These are phyloP conservation scores for Diplodus sargus DNA, from an alignment of 2,797 vertebrate genomes.

Conservation along the genomic window DNA sequence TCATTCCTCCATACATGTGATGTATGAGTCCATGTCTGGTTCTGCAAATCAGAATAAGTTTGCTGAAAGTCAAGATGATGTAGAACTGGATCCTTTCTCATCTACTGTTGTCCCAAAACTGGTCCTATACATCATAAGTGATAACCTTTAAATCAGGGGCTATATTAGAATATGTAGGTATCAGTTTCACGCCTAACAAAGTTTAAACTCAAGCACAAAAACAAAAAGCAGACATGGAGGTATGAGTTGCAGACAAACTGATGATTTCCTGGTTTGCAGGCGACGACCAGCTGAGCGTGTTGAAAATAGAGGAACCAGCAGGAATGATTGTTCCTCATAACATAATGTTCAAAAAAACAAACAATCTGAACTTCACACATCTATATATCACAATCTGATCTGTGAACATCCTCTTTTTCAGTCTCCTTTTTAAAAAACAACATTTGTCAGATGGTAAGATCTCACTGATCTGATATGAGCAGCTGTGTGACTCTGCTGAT, in stretches of 20 bases:
- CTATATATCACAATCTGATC: not conserved
- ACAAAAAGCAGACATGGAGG: not conserved
- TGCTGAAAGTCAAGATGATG: no score
- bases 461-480: not conserved
- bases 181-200: not conserved
- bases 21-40: no score
- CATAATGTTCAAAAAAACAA: not conserved
- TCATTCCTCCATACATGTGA: no score
- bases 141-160: not conserved
- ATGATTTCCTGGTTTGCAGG: not conserved
- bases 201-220: not conserved
- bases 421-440: not conserved
- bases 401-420: not conserved
- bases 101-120: no score
- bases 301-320: slow-evolving; percentile 37
- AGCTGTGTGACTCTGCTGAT: not conserved
- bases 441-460: not conserved
- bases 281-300: not conserved
- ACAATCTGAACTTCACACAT: not conserved
- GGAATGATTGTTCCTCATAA: not conserved
- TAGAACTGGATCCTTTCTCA: no score
- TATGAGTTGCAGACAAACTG: rapidly evolving
- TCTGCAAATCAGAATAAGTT: no score
- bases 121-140: not conserved
- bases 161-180: not conserved